Conservation (phyloP, 2,113 vertebrate species). For the Aepyceros melampus region DNA sequence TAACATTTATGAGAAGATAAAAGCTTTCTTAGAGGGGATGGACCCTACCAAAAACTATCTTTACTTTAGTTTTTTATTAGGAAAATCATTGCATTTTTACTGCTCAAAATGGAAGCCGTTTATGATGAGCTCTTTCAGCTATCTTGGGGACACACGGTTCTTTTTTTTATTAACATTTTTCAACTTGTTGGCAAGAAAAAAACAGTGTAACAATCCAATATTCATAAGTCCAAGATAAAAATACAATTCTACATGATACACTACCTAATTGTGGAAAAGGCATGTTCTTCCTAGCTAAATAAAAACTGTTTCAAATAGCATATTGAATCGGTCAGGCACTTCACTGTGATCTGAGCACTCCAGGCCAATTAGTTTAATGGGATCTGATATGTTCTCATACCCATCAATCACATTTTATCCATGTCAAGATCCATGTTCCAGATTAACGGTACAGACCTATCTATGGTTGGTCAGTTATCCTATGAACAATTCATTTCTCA, state of each 20-base stretch:
- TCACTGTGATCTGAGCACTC: neutral
- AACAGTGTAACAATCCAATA: neutral
- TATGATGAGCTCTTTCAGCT: neutral
- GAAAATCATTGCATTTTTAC: neutral
- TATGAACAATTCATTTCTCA: neutral
- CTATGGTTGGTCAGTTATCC: neutral
- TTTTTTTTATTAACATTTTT: neutral
- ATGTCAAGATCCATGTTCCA: neutral
- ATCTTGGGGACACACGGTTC: neutral
- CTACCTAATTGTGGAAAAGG: neutral
- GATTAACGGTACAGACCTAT: neutral
- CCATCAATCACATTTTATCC: neutral
- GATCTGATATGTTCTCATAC: neutral
- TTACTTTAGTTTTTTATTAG: rapidly evolving
- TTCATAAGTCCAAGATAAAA: neutral
- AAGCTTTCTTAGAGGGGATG: neutral
- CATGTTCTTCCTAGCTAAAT: neutral
- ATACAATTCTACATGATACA: neutral
- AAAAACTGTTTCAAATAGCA: neutral
- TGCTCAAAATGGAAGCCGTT: neutral
- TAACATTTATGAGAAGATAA: neutral
- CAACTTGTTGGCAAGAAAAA: neutral
- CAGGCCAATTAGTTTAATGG: neutral
- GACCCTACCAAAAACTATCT: rapidly evolving
- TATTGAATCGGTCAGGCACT: neutral